Base-by-base conservation (phyloP, 2,113 vertebrate genomes). In the Shinisaurus crocodilurus region DNA sequence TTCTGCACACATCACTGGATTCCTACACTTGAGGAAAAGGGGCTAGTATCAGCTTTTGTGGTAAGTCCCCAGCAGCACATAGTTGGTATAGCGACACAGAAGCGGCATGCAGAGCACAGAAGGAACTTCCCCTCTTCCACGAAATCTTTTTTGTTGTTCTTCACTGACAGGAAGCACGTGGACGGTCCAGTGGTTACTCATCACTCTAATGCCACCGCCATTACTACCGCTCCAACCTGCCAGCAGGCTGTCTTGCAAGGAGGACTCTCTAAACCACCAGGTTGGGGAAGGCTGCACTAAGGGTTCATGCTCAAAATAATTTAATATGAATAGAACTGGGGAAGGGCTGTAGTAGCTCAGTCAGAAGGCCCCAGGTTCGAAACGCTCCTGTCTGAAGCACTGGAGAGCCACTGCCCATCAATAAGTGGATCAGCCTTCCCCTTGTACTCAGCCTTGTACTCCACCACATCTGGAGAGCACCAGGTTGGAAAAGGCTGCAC, bases 131-230 rank as follows among this genome's bases (percentile, higher is more conserved):
- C 70, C 54, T 75, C 43, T 83, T 57, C 81, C 29, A 50, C 15
- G 23, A 89, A 67, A 80, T 18, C 45, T 57, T 50, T 48, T 50
- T 67, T 74, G 79, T 48, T 80, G 27, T 79, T 67, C 5, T 80
- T 90, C 60, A 10, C 27, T 29, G n/a, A 54, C 82, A 79, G 82
- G 74, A 90, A 85, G n/a, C 43, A 79, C 57, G 45, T 69, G 43
- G 57, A 77, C 25, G 0, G n/a, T 8, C 16, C 40, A 27, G 37
- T 23, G 25, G 75, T 54, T 29, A 54, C 25, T 79, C 60, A 80
- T 57, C 83, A 25, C 27, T 34, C 9, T 16, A 72, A 32, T 25
- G 18, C 57, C 15, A 69, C 23, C 89, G 32, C 57, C 69, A 54
- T 45, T 25, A 75, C 32, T 3, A n/a, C n/a, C n/a, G n/a, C 70